phyloP scores from a whole-genome alignment of 2,797 vertebrate species.

The Anguilla pacifica region DNA sequence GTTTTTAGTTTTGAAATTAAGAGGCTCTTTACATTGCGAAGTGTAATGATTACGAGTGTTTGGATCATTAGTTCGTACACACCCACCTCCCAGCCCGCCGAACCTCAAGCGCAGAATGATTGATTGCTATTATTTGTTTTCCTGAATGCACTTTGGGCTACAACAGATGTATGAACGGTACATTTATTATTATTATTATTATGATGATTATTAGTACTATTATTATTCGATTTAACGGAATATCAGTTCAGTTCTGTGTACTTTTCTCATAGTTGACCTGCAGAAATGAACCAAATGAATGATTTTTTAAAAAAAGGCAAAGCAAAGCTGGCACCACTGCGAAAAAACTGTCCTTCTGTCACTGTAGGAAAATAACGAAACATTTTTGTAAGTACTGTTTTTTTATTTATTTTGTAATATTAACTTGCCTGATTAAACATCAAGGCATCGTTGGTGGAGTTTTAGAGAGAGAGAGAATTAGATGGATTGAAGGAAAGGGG shows the following conservation, averaged over 20 bases:
- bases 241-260: too few species aligned
- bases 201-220: too few species aligned
- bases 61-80: neutral
- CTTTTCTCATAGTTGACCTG: too few species aligned
- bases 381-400: neutral
- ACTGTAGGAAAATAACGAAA: neutral
- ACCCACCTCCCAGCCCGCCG: neutral
- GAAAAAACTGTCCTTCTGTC: too few species aligned
- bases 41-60: neutral
- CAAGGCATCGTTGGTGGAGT: neutral
- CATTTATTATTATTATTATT: neutral
- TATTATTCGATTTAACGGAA: too few species aligned
- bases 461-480: neutral
- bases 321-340: too few species aligned
- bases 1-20: conserved; percentile 18
- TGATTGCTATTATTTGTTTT: conserved; percentile 2
- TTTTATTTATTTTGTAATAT: neutral
- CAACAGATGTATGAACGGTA: neutral
- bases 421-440: neutral
- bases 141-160: neutral
- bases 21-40: neutral
- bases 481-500: neutral
- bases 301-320: too few species aligned
- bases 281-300: too few species aligned
- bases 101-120: neutral